Base-by-base conservation (phyloP, 2,888 invertebrate genomes). In the Lasioglossum zephyrum region DNA sequence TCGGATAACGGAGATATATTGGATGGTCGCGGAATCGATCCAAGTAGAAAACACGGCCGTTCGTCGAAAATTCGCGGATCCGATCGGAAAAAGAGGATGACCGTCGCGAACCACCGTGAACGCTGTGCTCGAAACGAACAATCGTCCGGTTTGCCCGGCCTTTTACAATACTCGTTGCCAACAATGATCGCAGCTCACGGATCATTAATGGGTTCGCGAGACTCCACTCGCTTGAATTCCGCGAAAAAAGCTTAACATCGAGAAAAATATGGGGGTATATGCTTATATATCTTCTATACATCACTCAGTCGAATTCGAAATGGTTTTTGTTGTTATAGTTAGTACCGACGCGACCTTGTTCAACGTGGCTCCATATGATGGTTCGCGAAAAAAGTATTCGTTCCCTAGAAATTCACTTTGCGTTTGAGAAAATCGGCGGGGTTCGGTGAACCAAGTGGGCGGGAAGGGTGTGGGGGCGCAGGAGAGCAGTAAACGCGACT, bases 181-280 rank as follows among this genome's bases (percentile, higher is more conserved):
- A 57, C 31, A 60, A 60, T 72, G 63, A 53, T 85, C 81, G 77
- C 75, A 16, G 44, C 72, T 22, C 66, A 72, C 60, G 39, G 39
- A 82, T 49, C 41, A 76, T 39, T 22, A 39, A 84, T 81, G 77
- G 77, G 85, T 83, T 80, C 73, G 85, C 87, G 87, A 91, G 87
- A 91, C 31, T 31, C 91, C 89, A 85, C 86, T 91, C 89, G 85
- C 88, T 88, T 87, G 89, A 90, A 91, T 90, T 83, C 92, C 90
- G 93, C 93, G 92, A 93, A 92, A 79, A 92, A 94, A 94, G 94
- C 94, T 94, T 93, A 94, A 94, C 93, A 93, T 94, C 93, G 93
- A 94, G 94, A 94, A 95, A 94, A 94, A 94, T 94, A 94, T 94
- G 92, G 90, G 91, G 87, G 88, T 93, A 93, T 93, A 92, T 93